Percentiles rank a stretch among this genome's conserved stretches.
Conservation (phyloP, 2,797 vertebrate genomes). For the Astyanax mexicanus region DNA sequence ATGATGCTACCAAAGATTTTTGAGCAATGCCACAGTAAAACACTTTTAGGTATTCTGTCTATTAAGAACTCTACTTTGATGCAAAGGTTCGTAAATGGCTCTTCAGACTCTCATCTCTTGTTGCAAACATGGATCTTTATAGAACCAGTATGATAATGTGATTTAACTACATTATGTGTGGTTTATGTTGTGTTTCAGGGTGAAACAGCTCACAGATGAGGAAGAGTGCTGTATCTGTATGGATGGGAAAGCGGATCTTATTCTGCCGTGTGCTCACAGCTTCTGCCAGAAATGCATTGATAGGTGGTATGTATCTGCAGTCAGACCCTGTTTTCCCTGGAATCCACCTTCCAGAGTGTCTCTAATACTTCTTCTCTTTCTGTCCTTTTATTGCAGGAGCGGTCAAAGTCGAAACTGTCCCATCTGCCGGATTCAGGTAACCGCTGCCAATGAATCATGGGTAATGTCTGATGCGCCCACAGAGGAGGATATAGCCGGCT, state of each 20-base stretch:
- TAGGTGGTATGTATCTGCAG: conserved; percentile 85
- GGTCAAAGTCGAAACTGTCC: conserved; percentile 95
- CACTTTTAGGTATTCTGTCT: too few relatives aligned
- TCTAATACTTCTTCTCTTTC: conserved; percentile 4
- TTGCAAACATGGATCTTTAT: too few relatives aligned
- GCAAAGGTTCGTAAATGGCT: too few relatives aligned
- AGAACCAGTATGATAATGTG: too few relatives aligned
- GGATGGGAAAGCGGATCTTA: conserved; percentile 94
- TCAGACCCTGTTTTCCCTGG: neutral
- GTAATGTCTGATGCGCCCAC: conserved; percentile 96
- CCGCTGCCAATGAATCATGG: conserved; percentile 93
- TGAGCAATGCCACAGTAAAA: too few relatives aligned
- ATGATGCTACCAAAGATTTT: too few relatives aligned
- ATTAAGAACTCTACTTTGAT: too few relatives aligned
- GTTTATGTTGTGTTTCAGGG: conserved; percentile 75
- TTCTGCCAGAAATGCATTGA: conserved; percentile 99
- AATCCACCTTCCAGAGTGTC: neutral
- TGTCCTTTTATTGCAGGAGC: conserved; percentile 80
- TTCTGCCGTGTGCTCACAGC: conserved; percentile 94
- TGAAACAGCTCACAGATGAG: conserved; percentile 95
- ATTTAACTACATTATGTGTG: neutral
- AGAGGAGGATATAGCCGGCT: conserved; percentile 93
- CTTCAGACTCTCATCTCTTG: too few relatives aligned
- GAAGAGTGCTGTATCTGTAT: conserved; percentile 99
- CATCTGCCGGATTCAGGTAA: conserved; percentile 94